A percentile compares a stretch with the other conserved stretches of the same genome.
Evolutionary conservation across 2,797 vertebrate species (phyloP).

Genomic region (Neoniphon sammara): DNA sequence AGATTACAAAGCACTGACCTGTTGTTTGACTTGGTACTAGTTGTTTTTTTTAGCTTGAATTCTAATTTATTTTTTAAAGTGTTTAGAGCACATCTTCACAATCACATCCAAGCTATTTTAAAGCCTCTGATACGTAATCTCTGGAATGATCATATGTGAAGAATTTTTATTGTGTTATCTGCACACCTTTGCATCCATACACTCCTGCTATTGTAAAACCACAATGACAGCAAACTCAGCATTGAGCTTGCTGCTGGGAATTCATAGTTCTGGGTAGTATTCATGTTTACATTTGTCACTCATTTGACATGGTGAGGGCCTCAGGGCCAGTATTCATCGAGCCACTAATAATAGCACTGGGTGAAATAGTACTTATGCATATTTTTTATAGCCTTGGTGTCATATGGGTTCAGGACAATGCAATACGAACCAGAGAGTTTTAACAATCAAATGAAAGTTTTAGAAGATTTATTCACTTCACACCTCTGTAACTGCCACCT

Average conservation of each 20-base stretch:
- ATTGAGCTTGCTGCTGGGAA: not conserved
- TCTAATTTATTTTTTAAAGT: not conserved
- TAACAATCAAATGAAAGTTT: too few species aligned
- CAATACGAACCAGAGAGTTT: too few species aligned
- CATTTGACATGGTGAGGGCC: not conserved
- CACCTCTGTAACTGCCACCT: too few species aligned
- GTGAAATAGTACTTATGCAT: not conserved
- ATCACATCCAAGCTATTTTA: not conserved
- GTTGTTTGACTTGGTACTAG: slow-evolving; percentile 23
- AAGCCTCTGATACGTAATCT: too few species aligned
- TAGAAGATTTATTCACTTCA: too few species aligned
- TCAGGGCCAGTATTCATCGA: not conserved
- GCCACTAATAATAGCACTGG: not conserved
- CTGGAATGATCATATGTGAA: too few species aligned
- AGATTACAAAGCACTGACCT: slow-evolving; percentile 4
- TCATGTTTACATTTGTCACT: not conserved
- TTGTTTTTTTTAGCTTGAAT: slow-evolving; percentile 18
- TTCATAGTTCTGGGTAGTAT: too few species aligned
- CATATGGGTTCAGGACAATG: too few species aligned
- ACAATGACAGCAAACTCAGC: not conserved
- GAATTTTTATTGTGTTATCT: too few species aligned
- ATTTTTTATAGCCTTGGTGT: too few species aligned
- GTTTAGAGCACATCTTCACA: not conserved
- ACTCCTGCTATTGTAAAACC: not conserved
- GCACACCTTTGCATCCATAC: too few species aligned